Percentiles rank a stretch among this genome's conserved stretches.
Conservation (phyloP, 2,888 invertebrate species). For the Xylota segnis region DNA sequence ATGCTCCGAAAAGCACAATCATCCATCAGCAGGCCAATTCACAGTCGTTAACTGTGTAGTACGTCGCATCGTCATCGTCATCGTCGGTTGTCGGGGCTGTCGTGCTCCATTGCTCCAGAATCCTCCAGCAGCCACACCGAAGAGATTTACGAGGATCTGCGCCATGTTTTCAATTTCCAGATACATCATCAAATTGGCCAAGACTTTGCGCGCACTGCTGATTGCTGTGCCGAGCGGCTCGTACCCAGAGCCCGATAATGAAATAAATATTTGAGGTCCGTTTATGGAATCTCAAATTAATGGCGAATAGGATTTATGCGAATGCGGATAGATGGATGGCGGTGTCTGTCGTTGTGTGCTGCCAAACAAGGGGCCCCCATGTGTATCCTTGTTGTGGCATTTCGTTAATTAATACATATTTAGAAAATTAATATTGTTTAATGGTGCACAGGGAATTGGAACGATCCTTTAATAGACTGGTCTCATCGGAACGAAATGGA, state of each 20-base stretch:
- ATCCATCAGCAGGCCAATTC: constrained; percentile 73
- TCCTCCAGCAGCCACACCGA: constrained; percentile 42
- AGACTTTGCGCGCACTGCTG: constrained; percentile 38
- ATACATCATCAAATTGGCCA: constrained; percentile 68
- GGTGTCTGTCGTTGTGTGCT: constrained; percentile 12
- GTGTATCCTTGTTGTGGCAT: constrained; percentile 34
- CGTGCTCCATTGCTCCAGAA: constrained; percentile 49
- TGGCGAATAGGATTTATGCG: constrained; percentile 76
- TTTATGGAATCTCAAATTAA: constrained; percentile 76
- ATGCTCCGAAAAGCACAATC: constrained; percentile 62
- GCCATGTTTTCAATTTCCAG: constrained; percentile 73
- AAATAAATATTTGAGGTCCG: constrained; percentile 75
- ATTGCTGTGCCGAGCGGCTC: constrained; percentile 27
- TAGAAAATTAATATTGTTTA: constrained; percentile 70
- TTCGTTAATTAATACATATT: constrained; percentile 75
- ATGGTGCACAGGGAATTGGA: constrained; percentile 59
- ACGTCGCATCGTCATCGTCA: constrained; percentile 28
- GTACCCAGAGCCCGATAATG: constrained; percentile 45
- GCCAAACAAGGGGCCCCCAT: constrained; percentile 33
- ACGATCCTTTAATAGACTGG: constrained; percentile 41
- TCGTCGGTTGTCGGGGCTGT: background rate
- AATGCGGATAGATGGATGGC: constrained; percentile 64
- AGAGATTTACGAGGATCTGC: constrained; percentile 71
- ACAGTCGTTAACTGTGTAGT: constrained; percentile 64
- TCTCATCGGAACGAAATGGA: constrained; percentile 37